Conservation (phyloP, 2,113 vertebrate genomes). For the Lipotes vexillifer region DNA sequence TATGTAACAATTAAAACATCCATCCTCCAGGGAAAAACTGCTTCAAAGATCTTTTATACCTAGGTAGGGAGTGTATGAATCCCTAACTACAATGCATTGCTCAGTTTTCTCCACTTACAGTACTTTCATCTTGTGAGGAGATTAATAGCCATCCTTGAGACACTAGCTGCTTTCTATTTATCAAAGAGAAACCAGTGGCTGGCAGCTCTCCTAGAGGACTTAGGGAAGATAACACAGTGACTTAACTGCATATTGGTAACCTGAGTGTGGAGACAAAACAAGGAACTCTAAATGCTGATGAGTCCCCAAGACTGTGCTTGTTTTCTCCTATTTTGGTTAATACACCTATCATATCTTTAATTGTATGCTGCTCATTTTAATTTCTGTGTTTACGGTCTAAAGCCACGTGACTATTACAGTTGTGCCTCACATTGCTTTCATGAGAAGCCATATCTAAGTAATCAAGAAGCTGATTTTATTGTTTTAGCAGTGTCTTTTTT, state of each 20-base stretch:
- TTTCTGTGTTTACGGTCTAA: neutral
- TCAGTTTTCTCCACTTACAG: constrained; percentile 39
- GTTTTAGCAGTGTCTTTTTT: neutral
- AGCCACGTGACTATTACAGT: neutral
- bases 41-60: constrained; percentile 58
- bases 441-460: neutral
- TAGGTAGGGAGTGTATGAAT: constrained; percentile 38
- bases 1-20: constrained; percentile 66
- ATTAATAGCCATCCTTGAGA: constrained; percentile 77
- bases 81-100: constrained; percentile 72
- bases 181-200: constrained; percentile 63
- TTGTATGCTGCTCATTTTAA: neutral
- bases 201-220: constrained; percentile 38
- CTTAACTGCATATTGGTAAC: neutral
- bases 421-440: neutral
- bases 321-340: neutral
- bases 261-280: neutral
- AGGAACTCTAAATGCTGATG: neutral
- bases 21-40: constrained; percentile 8
- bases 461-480: neutral
- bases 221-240: neutral
- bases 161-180: constrained; percentile 73
- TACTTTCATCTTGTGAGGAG: constrained; percentile 69
- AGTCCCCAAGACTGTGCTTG: neutral
- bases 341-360: neutral